Conservation (phyloP, 2,797 vertebrate genomes). For the Rhincodon typus region DNA sequence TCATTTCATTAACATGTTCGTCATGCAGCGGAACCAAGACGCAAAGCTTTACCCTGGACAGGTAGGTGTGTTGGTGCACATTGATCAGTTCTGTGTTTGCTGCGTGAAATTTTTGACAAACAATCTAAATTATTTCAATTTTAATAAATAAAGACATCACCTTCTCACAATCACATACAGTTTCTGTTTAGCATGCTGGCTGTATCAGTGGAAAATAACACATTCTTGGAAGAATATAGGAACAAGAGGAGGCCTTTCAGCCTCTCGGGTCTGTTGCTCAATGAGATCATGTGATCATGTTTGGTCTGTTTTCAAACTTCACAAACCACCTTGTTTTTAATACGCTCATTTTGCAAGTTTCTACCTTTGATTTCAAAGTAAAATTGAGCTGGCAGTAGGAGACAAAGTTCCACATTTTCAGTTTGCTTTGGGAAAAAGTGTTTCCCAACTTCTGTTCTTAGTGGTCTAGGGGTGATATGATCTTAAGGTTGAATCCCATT, state of each 20-base stretch:
- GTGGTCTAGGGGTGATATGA: too few species aligned
- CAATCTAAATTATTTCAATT: not conserved
- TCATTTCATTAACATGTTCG: slow-evolving; percentile 93
- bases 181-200: not conserved
- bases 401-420: not conserved
- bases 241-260: not conserved
- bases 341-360: not conserved
- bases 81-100: not conserved
- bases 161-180: not conserved
- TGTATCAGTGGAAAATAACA: not conserved
- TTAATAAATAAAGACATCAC: not conserved
- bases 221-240: not conserved
- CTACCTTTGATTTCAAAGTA: not conserved
- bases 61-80: slow-evolving; percentile 53
- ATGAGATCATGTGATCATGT: not conserved
- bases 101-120: too few species aligned
- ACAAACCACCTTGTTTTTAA: not conserved
- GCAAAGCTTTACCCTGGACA: slow-evolving; percentile 70
- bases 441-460: not conserved
- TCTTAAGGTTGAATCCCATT: too few species aligned
- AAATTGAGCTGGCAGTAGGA: too few species aligned
- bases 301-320: not conserved
- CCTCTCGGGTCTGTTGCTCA: not conserved
- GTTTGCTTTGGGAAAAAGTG: not conserved
- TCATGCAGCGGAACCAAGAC: slow-evolving; percentile 63